Evolutionary conservation across 2,113 vertebrate species (phyloP), one percentile per base, ranked within the genome.

Genomic region (Triplophysa tibetana): DNA sequence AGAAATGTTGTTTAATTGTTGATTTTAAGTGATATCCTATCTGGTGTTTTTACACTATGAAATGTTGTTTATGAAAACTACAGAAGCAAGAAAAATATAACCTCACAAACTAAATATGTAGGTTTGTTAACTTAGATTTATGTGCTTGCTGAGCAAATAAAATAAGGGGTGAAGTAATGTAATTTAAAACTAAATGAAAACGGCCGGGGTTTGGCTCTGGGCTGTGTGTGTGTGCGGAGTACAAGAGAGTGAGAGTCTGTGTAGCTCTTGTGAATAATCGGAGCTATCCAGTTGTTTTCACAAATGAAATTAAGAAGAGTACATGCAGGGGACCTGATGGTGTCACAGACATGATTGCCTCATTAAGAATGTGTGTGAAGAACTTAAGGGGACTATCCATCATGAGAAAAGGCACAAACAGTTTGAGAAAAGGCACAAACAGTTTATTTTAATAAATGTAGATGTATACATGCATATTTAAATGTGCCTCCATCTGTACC

Each of bases 121-220:
- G 41, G 26, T 80, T 72, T 77, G 50, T 77, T 62, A 78, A 52
- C 63, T 43, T 54, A 69, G 75, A 81, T 78, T 70, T 62, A 79
- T 81, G 43, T 79, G 77, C 80, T 83, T 85, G 48, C 77, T 77
- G 54, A 85, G 77, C 75, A 86, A 87, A 84, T 86, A 84, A 86
- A 84, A 78, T 64, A 83, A 82, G 62, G 77, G 79, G 86, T 91
- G 81, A 88, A 88, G 83, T 88, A 86, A 86, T 86, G 75, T 81
- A 79, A 84, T 85, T 83, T 85, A 79, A 87, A 38, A 65, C 73
- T 69, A 84, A 86, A 87, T 88, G 76, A 80, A 85, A 86, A 82
- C 86, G 74, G 79, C 87, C 86, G 86, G 83, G 73, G 29, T 67
- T 72, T 84, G 78, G 82, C 86, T 85, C 84, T 82, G 82, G 79